A percentile compares a stretch with the other conserved stretches of the same genome.
These are phyloP conservation scores for Austrolebias charrua DNA, from an alignment of 2,797 vertebrate species.

Conservation along the genomic window DNA sequence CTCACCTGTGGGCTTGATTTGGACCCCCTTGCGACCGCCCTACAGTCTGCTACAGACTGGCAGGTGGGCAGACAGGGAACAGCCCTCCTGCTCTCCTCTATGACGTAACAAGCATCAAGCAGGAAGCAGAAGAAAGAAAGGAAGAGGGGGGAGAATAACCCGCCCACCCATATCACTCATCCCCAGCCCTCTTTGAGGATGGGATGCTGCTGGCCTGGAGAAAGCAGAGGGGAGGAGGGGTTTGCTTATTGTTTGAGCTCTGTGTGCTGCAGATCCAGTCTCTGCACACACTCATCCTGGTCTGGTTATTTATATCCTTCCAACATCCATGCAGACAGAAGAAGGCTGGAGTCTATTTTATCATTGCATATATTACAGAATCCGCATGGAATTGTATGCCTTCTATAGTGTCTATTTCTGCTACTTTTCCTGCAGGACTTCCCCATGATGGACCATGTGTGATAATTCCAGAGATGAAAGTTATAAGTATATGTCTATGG, in stretches of 20 bases:
- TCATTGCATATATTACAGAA: constrained; percentile 60
- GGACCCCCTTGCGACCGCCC: background rate
- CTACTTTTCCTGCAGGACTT: constrained; percentile 33
- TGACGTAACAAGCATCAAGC: constrained; percentile 59
- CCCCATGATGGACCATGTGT: constrained; percentile 2
- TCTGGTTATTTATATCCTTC: constrained; percentile 73
- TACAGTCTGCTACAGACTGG: constrained; percentile 27
- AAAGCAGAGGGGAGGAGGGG: constrained; percentile 63
- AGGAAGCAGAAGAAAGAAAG: constrained; percentile 73
- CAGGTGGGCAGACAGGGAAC: constrained; percentile 39
- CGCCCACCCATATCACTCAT: constrained; percentile 14
- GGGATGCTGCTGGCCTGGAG: constrained; percentile 57
- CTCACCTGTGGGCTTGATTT: no score
- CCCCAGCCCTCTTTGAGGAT: constrained; percentile 15
- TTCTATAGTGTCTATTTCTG: constrained; percentile 14
- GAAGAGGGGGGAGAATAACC: constrained; percentile 54
- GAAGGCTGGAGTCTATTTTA: constrained; percentile 61
- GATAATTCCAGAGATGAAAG: background rate
- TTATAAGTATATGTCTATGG: background rate
- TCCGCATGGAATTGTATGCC: constrained; percentile 36
- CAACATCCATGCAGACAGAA: constrained; percentile 66
- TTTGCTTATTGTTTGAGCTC: constrained; percentile 73
- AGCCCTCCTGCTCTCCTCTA: constrained; percentile 20
- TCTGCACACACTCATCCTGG: constrained; percentile 53
- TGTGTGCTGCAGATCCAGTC: constrained; percentile 62